Conservation (phyloP, 2,888 invertebrate genomes). For the Agonopterix arenella region DNA sequence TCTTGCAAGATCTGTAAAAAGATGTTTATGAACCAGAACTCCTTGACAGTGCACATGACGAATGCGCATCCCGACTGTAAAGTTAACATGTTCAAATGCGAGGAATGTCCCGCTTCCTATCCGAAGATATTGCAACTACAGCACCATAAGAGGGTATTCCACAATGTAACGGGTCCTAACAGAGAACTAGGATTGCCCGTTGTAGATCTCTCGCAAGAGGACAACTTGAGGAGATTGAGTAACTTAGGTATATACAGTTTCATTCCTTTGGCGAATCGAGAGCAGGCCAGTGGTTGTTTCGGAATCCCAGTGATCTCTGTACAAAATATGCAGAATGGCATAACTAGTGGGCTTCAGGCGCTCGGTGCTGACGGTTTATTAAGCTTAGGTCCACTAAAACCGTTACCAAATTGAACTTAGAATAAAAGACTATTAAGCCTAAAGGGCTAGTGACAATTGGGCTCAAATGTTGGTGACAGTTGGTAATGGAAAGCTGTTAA, state of each 20-base stretch:
- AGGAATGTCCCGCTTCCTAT: conserved; percentile 84
- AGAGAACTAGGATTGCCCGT: conserved; percentile 84
- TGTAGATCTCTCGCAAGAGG: conserved; percentile 83
- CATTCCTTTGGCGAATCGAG: conserved; percentile 82
- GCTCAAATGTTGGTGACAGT: too few relatives aligned
- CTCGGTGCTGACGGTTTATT: conserved; percentile 83
- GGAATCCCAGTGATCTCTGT: conserved; percentile 84
- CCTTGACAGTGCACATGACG: conserved; percentile 53
- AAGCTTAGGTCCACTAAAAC: conserved; percentile 83
- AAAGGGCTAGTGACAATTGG: background rate
- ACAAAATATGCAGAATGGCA: conserved; percentile 78
- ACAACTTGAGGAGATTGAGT: conserved; percentile 79
- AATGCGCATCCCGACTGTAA: conserved; percentile 59
- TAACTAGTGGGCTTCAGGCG: conserved; percentile 75
- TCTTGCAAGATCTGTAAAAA: conserved; percentile 65
- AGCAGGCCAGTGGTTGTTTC: conserved; percentile 79
- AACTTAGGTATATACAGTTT: conserved; percentile 84
- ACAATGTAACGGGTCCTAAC: conserved; percentile 60
- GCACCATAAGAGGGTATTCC: conserved; percentile 71
- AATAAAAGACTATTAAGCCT: background rate
- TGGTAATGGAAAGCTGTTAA: background rate
- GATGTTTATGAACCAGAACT: conserved; percentile 60
- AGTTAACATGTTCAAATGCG: conserved; percentile 76
- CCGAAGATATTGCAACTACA: conserved; percentile 83
- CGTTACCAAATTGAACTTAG: conserved; percentile 61